Conservation (phyloP, 2,797 vertebrate species). For the Pempheris klunzingeri region DNA sequence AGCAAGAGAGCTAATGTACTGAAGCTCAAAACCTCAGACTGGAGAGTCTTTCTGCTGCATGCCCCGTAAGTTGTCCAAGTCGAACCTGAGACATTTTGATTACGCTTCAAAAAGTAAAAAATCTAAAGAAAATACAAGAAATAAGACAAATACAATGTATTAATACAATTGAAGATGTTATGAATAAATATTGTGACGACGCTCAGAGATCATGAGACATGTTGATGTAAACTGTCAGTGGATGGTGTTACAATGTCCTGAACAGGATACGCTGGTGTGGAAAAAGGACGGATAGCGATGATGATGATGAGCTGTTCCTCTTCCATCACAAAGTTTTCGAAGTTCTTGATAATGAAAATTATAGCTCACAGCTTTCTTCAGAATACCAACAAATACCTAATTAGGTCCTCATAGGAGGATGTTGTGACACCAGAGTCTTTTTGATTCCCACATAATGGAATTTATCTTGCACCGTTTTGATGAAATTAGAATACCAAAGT, state of each 20-base stretch:
- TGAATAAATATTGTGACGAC: too few species aligned
- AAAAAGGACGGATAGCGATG: neutral
- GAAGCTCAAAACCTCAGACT: constrained; percentile 97
- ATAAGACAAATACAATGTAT: neutral
- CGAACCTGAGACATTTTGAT: neutral
- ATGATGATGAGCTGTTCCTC: neutral
- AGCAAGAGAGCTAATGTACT: constrained; percentile 96
- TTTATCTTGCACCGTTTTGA: neutral
- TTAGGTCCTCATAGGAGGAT: neutral
- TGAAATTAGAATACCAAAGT: neutral
- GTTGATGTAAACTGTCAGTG: neutral
- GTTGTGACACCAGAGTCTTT: neutral
- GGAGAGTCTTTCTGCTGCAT: constrained; percentile 97
- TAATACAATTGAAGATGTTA: too few species aligned
- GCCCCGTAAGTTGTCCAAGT: constrained; percentile 88
- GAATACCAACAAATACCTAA: neutral
- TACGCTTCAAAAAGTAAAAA: neutral
- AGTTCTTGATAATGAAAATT: neutral
- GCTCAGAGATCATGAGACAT: neutral
- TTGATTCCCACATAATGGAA: neutral
- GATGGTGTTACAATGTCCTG: neutral
- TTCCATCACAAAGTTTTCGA: neutral
- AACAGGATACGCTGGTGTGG: neutral
- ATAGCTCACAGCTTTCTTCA: neutral
- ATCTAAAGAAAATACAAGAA: neutral